phyloP scores from a whole-genome alignment of 2,113 vertebrate species.

The Anarrhichthys ocellatus region DNA sequence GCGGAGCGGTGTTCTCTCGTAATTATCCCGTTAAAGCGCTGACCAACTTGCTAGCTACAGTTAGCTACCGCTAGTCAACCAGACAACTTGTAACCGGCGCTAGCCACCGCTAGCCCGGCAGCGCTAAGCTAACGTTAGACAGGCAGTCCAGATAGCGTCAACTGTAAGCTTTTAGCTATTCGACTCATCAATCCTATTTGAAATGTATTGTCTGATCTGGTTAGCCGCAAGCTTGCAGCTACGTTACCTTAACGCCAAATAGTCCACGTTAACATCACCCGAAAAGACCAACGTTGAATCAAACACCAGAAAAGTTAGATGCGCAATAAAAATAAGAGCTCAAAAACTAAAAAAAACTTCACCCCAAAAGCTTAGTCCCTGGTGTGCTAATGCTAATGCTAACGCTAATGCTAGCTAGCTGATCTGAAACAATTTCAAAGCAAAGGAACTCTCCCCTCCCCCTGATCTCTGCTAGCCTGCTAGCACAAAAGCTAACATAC shows the following conservation, averaged over 20 bases:
- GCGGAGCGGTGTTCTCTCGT: constrained; percentile 61
- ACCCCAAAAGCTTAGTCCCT: constrained; percentile 63
- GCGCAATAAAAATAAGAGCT: constrained; percentile 48
- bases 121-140: constrained; percentile 72
- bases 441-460: constrained; percentile 83
- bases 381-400: constrained; percentile 74
- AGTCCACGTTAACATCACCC: constrained; percentile 40
- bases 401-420: constrained; percentile 73
- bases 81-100: constrained; percentile 75
- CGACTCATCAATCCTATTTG: constrained; percentile 74
- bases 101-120: constrained; percentile 72
- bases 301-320: constrained; percentile 53
- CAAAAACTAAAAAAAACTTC: constrained; percentile 67
- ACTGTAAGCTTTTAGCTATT: constrained; percentile 65
- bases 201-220: constrained; percentile 76
- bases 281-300: constrained; percentile 17
- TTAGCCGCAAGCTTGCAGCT: constrained; percentile 64
- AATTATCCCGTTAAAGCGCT: constrained; percentile 70
- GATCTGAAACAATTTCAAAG: constrained; percentile 81
- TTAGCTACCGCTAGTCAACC: constrained; percentile 65
- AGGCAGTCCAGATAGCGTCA: constrained; percentile 66
- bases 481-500: constrained; percentile 80
- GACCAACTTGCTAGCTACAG: constrained; percentile 63
- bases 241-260: constrained; percentile 50
- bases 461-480: constrained; percentile 76